Percentiles rank a stretch among this genome's conserved stretches.
Evolutionary conservation across 2,113 vertebrate genomes (phyloP).

Genomic region (Podilymbus podiceps): DNA sequence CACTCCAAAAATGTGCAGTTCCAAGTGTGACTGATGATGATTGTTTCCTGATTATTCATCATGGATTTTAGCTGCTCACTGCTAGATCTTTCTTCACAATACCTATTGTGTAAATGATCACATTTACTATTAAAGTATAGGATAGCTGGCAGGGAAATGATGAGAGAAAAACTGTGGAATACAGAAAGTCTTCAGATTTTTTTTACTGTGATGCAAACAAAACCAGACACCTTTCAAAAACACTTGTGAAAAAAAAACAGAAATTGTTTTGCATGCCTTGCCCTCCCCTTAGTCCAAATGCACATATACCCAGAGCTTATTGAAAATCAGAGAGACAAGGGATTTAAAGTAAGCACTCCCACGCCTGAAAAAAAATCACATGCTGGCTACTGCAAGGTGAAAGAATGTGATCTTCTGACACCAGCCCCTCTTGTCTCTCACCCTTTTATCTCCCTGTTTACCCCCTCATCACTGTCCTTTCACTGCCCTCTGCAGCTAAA

Average conservation of each 20-base stretch:
- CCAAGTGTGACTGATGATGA: neutral
- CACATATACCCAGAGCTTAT: neutral
- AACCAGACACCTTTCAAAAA: neutral
- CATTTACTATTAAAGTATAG: neutral
- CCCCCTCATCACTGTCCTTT: neutral
- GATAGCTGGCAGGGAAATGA: neutral
- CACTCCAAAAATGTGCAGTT: neutral
- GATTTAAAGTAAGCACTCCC: neutral
- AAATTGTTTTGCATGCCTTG: neutral
- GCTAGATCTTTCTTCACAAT: neutral
- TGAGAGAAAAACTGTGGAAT: neutral
- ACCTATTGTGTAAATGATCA: neutral
- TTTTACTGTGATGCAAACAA: neutral
- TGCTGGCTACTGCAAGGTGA: neutral
- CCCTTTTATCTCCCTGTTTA: neutral
- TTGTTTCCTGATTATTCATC: neutral
- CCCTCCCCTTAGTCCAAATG: neutral
- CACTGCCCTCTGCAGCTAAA: neutral
- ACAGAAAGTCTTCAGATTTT: neutral
- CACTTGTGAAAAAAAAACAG: neutral
- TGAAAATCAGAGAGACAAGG: neutral
- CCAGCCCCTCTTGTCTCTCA: neutral
- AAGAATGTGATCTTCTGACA: neutral
- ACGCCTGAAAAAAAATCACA: neutral
- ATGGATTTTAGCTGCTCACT: neutral